Evolutionary conservation across 2,113 vertebrate species (phyloP).

Genomic region (Psophia crepitans): DNA sequence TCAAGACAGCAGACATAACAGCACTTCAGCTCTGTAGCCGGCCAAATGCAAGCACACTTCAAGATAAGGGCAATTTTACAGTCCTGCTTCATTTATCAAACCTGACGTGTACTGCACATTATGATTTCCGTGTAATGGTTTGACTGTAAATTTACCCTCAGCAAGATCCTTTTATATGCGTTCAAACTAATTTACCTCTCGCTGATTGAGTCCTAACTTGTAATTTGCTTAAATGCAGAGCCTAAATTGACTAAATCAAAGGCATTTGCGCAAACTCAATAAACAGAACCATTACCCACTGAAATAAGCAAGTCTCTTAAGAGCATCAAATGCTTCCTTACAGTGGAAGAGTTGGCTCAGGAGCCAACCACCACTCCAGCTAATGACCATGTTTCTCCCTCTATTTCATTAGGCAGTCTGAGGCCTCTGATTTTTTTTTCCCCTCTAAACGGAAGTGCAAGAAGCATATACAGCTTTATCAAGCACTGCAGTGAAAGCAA

Average conservation of each 20-base stretch:
- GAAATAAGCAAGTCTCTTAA: conserved; percentile 35
- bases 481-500: conserved; percentile 15
- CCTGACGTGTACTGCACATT: not conserved
- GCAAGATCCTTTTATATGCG: conserved; percentile 39
- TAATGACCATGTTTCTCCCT: conserved; percentile 2
- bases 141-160: conserved; percentile 51
- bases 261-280: conserved; percentile 58
- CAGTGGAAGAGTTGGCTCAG: not conserved
- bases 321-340: conserved; percentile 26
- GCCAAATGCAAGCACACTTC: not conserved
- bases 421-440: not conserved
- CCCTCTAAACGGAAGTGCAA: not conserved
- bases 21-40: not conserved
- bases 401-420: not conserved
- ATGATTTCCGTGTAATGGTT: conserved; percentile 31
- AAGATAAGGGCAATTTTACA: conserved; percentile 26
- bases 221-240: conserved; percentile 64
- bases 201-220: conserved; percentile 37
- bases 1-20: not conserved
- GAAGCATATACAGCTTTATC: not conserved
- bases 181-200: conserved; percentile 53
- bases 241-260: conserved; percentile 62
- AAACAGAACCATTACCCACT: conserved; percentile 47
- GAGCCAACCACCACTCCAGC: not conserved
- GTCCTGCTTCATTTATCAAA: conserved; percentile 46